Percentiles rank a stretch among this genome's conserved stretches.
These are phyloP conservation scores for Mythimna loreyi DNA, from an alignment of 2,888 invertebrate genomes.

Conservation along the genomic window DNA sequence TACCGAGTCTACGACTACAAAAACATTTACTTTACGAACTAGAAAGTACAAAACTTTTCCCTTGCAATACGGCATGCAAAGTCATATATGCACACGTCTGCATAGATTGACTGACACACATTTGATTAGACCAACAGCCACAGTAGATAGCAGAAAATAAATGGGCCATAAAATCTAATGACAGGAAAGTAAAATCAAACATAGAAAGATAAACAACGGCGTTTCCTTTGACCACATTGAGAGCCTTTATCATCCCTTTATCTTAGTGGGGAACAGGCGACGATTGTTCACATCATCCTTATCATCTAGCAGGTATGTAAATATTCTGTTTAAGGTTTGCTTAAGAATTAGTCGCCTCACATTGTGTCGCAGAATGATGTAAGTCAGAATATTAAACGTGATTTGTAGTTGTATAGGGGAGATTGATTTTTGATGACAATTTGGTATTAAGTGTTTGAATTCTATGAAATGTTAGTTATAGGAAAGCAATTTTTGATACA, in stretches of 20 bases:
- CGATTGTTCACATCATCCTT: constrained; percentile 78
- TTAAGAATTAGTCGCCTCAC: constrained; percentile 73
- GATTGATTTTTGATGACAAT: constrained; percentile 45
- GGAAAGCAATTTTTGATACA: neutral
- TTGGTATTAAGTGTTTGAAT: neutral
- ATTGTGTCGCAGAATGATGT: constrained; percentile 65
- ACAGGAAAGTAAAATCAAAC: constrained; percentile 81
- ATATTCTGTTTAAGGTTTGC: constrained; percentile 76
- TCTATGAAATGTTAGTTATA: neutral
- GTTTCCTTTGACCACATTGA: constrained; percentile 85
- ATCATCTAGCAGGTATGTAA: constrained; percentile 77
- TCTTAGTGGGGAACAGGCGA: constrained; percentile 76
- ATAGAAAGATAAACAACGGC: constrained; percentile 78
- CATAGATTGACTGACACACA: constrained; percentile 55
- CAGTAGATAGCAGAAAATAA: constrained; percentile 65
- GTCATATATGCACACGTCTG: constrained; percentile 37
- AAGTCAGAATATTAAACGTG: constrained; percentile 56
- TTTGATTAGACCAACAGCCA: constrained; percentile 59
- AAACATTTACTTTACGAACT: neutral
- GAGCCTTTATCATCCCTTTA: constrained; percentile 78
- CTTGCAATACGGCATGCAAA: constrained; percentile 20
- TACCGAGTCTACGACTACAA: neutral
- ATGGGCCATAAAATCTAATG: constrained; percentile 67
- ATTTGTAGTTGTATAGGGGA: constrained; percentile 53
- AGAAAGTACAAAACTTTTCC: constrained; percentile 2